Evolutionary conservation across 2,113 vertebrate species (phyloP).

Genomic region (Holacanthus passer): DNA sequence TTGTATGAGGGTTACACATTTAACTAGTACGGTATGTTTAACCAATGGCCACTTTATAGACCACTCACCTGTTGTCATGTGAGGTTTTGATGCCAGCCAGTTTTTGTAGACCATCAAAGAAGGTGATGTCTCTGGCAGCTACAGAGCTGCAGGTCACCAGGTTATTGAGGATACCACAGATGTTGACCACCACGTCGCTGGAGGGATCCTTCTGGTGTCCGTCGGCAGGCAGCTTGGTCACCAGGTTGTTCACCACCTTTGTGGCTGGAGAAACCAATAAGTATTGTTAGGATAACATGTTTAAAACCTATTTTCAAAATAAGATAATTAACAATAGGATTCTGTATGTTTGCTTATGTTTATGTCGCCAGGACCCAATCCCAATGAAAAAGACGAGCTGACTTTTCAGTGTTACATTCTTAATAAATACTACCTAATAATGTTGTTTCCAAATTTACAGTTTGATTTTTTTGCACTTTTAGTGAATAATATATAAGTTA

Average conservation of each 20-base stretch:
- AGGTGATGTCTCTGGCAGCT: conserved; percentile 89
- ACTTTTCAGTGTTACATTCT: neutral
- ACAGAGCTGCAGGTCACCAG: conserved; percentile 89
- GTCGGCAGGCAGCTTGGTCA: conserved; percentile 88
- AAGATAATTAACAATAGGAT: neutral
- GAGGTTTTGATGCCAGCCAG: conserved; percentile 89
- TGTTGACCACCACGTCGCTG: conserved; percentile 90
- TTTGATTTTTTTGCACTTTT: neutral
- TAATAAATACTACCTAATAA: neutral
- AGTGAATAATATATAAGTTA: neutral
- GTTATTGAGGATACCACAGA: conserved; percentile 93
- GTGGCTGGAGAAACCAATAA: conserved; percentile 82
- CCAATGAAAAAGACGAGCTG: neutral
- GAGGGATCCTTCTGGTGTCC: conserved; percentile 84
- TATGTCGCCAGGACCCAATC: neutral
- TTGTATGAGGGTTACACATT: neutral
- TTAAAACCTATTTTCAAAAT: neutral
- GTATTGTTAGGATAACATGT: conserved; percentile 24
- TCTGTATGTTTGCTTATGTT: neutral
- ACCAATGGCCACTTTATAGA: neutral
- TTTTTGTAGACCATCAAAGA: conserved; percentile 89
- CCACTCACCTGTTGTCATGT: conserved; percentile 85
- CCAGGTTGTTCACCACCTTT: conserved; percentile 89
- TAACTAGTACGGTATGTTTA: neutral
- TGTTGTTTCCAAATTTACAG: neutral